phyloP scores from a whole-genome alignment of 2,113 vertebrate species.

The Dryoscopus gambensis region DNA sequence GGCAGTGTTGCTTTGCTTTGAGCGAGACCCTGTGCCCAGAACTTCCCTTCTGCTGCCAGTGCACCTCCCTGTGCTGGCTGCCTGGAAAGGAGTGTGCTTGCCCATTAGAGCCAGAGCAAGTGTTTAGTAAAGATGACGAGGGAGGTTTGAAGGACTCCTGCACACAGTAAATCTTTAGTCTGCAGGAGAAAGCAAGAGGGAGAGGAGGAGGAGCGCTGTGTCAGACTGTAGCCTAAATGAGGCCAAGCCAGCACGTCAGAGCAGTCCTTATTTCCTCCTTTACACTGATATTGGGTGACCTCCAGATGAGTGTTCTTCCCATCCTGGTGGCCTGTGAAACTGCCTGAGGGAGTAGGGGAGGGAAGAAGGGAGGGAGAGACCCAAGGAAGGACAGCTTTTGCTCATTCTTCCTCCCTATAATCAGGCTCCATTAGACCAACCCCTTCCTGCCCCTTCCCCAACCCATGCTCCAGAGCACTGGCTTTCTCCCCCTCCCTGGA shows the following conservation, averaged over 20 bases:
- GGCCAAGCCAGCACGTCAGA: background rate
- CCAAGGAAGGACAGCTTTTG: background rate
- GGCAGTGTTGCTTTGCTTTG: background rate
- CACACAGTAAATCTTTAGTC: conserved; percentile 2
- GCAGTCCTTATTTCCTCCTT: conserved; percentile 18
- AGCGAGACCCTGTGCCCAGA: background rate
- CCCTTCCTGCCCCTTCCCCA: background rate
- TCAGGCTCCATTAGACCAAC: background rate
- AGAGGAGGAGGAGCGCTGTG: conserved; percentile 20
- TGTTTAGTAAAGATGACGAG: background rate
- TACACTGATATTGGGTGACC: conserved; percentile 32
- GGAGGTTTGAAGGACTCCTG: conserved; percentile 38
- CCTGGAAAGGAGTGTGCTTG: background rate
- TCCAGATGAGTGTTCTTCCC: conserved; percentile 18
- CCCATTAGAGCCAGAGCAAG: background rate
- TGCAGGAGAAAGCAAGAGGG: conserved; percentile 9
- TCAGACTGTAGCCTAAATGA: conserved; percentile 30
- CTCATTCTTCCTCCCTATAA: background rate
- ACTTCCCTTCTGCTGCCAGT: background rate
- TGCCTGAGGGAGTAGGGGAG: background rate
- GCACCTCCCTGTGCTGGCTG: background rate
- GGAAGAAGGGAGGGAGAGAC: background rate
- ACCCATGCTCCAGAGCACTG: background rate
- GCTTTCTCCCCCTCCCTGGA: background rate
- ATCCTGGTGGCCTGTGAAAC: conserved; percentile 19